Evolutionary conservation across 2,113 vertebrate species (phyloP), one percentile per base, ranked within the genome.

Genomic region (Neogobius melanostomus): DNA sequence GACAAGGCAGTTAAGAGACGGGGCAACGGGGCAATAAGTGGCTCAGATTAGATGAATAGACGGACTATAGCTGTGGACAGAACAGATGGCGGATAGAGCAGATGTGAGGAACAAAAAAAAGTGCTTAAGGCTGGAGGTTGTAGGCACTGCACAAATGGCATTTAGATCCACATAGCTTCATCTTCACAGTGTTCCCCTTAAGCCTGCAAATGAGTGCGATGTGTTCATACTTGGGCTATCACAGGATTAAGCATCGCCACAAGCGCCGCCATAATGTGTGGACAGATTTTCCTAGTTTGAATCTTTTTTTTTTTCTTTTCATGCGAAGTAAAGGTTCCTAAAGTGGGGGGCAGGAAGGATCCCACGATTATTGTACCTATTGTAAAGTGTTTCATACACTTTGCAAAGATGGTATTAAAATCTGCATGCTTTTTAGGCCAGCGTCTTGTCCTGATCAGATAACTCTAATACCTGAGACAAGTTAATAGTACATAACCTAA

Each of bases 131-230:
- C 64, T 74, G 59, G 64, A 76, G 74, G 68, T 69, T 36, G 28
- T 36, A 36, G 28, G 66, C 56, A 43, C 59, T 11, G 28, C 77
- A 69, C 69, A 66, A 66, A 74, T 63, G 63, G 21, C 52, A 74
- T 74, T 77, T 74, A 68, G 76, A 76, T 59, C 64, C 56, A 70
- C 68, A 82, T 62, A 69, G 44, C 36, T 51, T 56, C 66, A 11
- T 75, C 66, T 48, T 17, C 46, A 64, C 53, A 64, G 60, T 64
- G 44, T 50, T n/a, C 54, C 47, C 68, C 42, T 65, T 56, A 73
- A 56, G 67, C 49, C 44, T 45, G 56, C 2, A 45, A 71, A 71
- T 64, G 28, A 68, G 45, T 68, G 16, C 51, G 63, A 70, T 63
- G 63, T 64, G 66, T 72, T 80, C 69, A 67, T 68, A 49, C 63